A percentile compares a stretch with the other conserved stretches of the same genome.
These are phyloP conservation scores for Eupithecia pulchellata DNA, from an alignment of 2,888 invertebrate species.

Conservation along the genomic window DNA sequence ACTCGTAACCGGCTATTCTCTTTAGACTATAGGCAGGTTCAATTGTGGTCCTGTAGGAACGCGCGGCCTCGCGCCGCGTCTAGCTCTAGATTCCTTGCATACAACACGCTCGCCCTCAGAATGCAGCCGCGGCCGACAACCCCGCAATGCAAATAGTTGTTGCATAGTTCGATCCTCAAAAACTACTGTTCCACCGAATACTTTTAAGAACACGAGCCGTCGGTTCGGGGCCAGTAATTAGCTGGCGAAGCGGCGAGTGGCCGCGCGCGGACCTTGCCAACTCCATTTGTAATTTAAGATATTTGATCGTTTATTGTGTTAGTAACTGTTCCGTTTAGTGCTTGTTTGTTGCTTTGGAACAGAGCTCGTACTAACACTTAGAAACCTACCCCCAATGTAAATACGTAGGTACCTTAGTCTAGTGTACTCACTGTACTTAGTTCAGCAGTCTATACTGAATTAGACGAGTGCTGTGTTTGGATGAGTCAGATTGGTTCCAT, in stretches of 20 bases:
- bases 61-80: conserved; percentile 65
- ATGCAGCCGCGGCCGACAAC: conserved; percentile 74
- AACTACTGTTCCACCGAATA: conserved; percentile 14
- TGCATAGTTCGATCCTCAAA: conserved; percentile 64
- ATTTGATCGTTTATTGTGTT: conserved; percentile 80
- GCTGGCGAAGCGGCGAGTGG: conserved; percentile 72
- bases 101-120: conserved; percentile 77
- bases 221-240: conserved; percentile 77
- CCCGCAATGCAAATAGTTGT: conserved; percentile 67
- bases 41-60: conserved; percentile 49
- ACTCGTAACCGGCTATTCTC: conserved; percentile 8
- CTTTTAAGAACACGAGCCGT: conserved; percentile 58
- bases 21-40: conserved; percentile 24
- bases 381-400: conserved; percentile 48
- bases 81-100: conserved; percentile 75
- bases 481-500: conserved; percentile 78
- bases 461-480: conserved; percentile 79
- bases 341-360: conserved; percentile 77
- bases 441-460: conserved; percentile 63
- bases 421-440: conserved; percentile 71
- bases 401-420: conserved; percentile 57
- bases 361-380: conserved; percentile 64
- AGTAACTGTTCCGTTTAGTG: conserved; percentile 79
- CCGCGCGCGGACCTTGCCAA: conserved; percentile 73
- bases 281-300: conserved; percentile 81